Conservation (phyloP, 2,113 vertebrate genomes). For the Dipodomys ordii region DNA sequence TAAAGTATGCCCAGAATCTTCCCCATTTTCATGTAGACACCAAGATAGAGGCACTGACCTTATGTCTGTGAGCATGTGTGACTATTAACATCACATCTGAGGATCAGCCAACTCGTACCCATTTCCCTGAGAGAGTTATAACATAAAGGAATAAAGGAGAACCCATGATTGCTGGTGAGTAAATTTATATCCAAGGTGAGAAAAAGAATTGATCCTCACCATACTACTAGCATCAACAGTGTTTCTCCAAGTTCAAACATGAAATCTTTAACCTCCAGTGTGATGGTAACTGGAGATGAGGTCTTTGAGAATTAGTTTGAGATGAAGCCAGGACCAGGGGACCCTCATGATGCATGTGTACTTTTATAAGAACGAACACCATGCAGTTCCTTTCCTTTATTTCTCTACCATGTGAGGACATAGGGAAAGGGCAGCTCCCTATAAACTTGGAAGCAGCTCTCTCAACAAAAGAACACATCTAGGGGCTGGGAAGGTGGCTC, state of each 20-base stretch:
- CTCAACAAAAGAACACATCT: not conserved
- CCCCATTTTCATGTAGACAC: not conserved
- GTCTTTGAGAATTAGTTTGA: not conserved
- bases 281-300: not conserved
- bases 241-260: not conserved
- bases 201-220: not conserved
- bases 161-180: not conserved
- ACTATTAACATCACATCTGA: not conserved
- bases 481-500: no score
- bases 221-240: no score
- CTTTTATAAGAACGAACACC: not conserved
- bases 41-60: not conserved
- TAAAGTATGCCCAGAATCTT: not conserved
- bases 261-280: not conserved
- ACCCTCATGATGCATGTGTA: not conserved
- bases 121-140: not conserved
- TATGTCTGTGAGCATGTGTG: not conserved
- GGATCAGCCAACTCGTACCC: not conserved
- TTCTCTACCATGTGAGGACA: not conserved
- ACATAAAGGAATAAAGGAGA: not conserved
- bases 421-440: not conserved
- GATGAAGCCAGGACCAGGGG: not conserved
- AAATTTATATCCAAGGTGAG: not conserved
- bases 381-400: not conserved
- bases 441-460: not conserved